Evolutionary conservation across 1,140 invertebrate species (phyloP), one percentile per base, ranked within the genome.

Genomic region (Galleria mellonella): DNA sequence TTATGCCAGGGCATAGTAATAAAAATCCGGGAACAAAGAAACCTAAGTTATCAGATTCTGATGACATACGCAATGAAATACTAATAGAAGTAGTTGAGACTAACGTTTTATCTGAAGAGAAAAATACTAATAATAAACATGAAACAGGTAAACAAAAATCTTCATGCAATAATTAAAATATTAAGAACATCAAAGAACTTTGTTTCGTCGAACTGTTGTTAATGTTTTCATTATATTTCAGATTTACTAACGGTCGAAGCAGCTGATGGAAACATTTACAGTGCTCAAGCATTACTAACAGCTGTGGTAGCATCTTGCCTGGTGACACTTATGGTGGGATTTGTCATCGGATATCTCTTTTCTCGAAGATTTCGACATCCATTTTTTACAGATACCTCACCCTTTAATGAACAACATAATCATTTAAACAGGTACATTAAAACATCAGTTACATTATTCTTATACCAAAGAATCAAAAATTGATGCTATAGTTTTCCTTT

Each of bases 271-370:
- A 83, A 91, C 42, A 92, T 94, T 29, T 94, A 94, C 75, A 93
- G 92, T 8, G 92, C 93, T 0, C 92, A 94, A 59, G 93, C 93
- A 0, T 76, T 95, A 35, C 91, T 93, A 13, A 92, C 94, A 35
- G 93, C 93, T 4, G 90, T 95, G 8, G 90, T 93, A 12, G 92
- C 91, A 3, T 92, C 93, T 6, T 93, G 94, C 62, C 86, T 96
- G 33, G 91, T 92, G 35, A 94, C 94, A 1, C 86, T 96, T 32
- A 90, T 94, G 67, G 89, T 95, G 27, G 94, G 94, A 28, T 96
- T 96, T 74, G 90, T 94, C 31, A 91, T 91, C 41, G 94, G 94
- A 2, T 96, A 94, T 73, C 89, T 94, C 58, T 94, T 95, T 74
- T 94, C 93, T 6, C 89, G 93, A 51, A 87, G 92, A 77, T 91